Evolutionary conservation across 2,888 invertebrate species (phyloP), one percentile per base, ranked within the genome.

Genomic region (Maniola hyperantus): DNA sequence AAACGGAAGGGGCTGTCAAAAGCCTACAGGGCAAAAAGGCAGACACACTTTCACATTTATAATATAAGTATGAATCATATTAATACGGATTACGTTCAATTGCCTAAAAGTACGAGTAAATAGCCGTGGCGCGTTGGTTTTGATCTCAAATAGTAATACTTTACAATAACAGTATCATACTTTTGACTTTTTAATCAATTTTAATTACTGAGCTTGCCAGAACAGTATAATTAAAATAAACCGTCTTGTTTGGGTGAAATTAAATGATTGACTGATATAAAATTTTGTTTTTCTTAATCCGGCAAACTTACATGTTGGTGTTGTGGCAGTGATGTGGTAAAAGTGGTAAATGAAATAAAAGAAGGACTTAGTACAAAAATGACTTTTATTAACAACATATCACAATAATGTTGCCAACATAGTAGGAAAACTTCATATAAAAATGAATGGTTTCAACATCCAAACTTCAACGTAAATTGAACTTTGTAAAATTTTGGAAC

Each of bases 81-180:
- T n/a, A n/a, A n/a, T n/a, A n/a, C n/a, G 26, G 26, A 26, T 51
- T 48, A n/a, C 57, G 59, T 44, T 53, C 64, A 42, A 65, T 59
- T 60, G 39, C 55, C 13, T 57, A 13, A 66, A 64, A 62, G 7
- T 44, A 64, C 55, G 60, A 53, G 60, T 65, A 54, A 60, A 63
- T 39, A 50, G 55, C 62, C 57, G 39, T 75, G 61, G 69, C 73
- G 53, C 57, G 39, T 75, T 61, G 70, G 73, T 73, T 76, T 76
- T 85, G 87, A 88, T 87, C 87, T 88, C 87, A 87, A 15, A 8
- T 18, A 15, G 46, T 15, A 48, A 69, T 60, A 36, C 39, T 13
- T 60, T 63, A 46, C 51, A 53, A 18, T 66, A 60, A 48, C 39
- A 61, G 53, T 39, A 53, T 34, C 20, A 67, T 54, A 68, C 20